Evolutionary conservation across 1,140 invertebrate genomes (phyloP), one percentile per base, ranked within the genome.

Genomic region (Solen grandis): DNA sequence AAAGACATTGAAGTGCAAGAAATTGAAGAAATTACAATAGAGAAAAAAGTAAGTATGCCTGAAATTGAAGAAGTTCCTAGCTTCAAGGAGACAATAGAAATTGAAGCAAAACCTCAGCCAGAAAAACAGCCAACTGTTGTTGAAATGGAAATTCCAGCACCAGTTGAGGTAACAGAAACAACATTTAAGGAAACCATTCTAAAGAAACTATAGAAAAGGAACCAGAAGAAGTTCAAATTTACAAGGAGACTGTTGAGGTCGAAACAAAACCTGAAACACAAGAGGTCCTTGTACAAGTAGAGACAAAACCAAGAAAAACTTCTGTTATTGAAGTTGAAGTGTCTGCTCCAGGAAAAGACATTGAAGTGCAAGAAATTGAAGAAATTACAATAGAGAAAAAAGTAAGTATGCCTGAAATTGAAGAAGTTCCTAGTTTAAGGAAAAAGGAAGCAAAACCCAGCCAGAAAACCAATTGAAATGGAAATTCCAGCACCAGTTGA

Each of bases 271-370:
- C 63, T 27, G 54, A 29, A 14, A 70, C 73, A 41, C 41, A 62
- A 57, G 68, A 68, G 52, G 41, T 73, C 36, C 65, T 72, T 2
- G 38, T 50, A 25, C 52, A 70, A 33, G n/a, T 70, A 4, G 55
- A 14, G 4, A 2, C 46, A 25, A 29, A 50, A 27, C 46, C 54
- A 70, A 33, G 16, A 31, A 31, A 31, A 5, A 70, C 68, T 19
- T 31, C 50, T 31, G 19, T 54, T 4, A 70, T 31, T 33, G 35
- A 54, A 16, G n/a, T n/a, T n/a, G n/a, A n/a, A n/a, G n/a, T n/a
- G n/a, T n/a, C n/a, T n/a, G n/a, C n/a, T n/a, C n/a, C n/a, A n/a
- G 76, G 70, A 1, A 65, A 81, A 66, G 84, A 83, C 36, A 63
- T 78, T 79, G 46, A 36, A 46, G 59, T 62, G n/a, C 66, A 59